Conservation (phyloP, 2,113 vertebrate genomes). For the Tachysurus vachellii region DNA sequence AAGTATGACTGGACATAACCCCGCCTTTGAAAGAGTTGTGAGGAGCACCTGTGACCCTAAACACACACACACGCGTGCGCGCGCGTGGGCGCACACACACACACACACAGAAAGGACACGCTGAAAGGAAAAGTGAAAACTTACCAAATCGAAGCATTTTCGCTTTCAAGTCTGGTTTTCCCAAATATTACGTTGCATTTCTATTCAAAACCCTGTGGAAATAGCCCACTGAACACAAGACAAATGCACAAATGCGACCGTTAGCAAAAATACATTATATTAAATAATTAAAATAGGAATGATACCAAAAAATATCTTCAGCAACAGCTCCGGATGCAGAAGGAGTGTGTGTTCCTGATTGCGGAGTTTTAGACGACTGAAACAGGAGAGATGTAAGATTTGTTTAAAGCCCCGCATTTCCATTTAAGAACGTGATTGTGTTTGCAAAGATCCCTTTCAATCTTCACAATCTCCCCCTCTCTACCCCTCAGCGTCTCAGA, state of each 20-base stretch:
- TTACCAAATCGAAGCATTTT: constrained; percentile 69
- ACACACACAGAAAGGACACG: background rate
- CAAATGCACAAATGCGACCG: constrained; percentile 67
- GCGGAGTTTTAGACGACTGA: constrained; percentile 82
- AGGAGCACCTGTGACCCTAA: constrained; percentile 78
- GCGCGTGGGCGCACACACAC: constrained; percentile 29
- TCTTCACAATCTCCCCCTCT: constrained; percentile 75
- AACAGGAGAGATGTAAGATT: constrained; percentile 85
- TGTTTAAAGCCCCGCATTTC: constrained; percentile 85
- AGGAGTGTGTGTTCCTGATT: constrained; percentile 77
- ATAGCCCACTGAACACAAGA: constrained; percentile 64
- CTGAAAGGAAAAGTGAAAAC: constrained; percentile 60
- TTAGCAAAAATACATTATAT: constrained; percentile 68
- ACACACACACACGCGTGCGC: constrained; percentile 51
- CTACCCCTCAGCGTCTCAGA: constrained; percentile 81
- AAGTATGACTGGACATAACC: constrained; percentile 71
- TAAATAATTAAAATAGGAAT: constrained; percentile 76
- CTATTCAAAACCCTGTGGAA: constrained; percentile 64
- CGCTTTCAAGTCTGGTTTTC: constrained; percentile 61
- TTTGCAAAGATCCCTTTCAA: constrained; percentile 88
- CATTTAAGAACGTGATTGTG: constrained; percentile 89
- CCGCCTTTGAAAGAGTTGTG: constrained; percentile 76
- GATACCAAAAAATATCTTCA: constrained; percentile 65
- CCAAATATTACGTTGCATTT: constrained; percentile 54
- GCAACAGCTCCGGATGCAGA: constrained; percentile 61